Evolutionary conservation across 2,113 vertebrate genomes (phyloP), one percentile per base, ranked within the genome.

Genomic region (Plectropomus leopardus): DNA sequence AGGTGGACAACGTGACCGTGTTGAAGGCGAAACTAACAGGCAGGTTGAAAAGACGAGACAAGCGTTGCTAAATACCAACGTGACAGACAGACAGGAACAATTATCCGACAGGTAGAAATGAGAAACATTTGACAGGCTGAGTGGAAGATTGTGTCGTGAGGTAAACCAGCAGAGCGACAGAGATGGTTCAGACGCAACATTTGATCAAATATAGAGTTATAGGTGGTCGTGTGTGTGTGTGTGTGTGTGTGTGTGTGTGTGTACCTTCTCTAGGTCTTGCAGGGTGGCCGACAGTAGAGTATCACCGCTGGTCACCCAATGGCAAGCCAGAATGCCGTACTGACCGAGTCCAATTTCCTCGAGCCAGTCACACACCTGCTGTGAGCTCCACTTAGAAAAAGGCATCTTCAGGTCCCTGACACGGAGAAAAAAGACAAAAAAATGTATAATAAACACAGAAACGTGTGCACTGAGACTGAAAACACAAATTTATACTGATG

Each of bases 201-300:
- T 63, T 48, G 16, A 32, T 4, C 0, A 40, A 50, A 50, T 4
- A 47, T 8, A 23, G 16, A 67, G 6, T 6, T 19, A n/a, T 23
- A 19, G 26, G 30, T 13, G 48, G n/a, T n/a, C 55, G 40, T 66
- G 47, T n/a, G 17, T 13, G 17, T 55, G 16, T 51, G 50, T 50
- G n/a, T 24, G 85, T 95, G 48, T 63, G 40, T 66, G 47, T n/a
- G 17, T 13, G 17, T 55, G 16, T 51, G 50, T 50, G n/a, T 24
- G 85, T 95, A 99, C 98, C 98, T 98, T 99, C 93, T 99, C 98
- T 58, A 98, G 93, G 78, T 97, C 97, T 68, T 98, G 97, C 6
- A 95, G 93, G 0, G 95, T 96, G 1, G 98, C 97, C 3, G 96
- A 96, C 78, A 98, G 86, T 19, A 99, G 92, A 0, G 96, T 98